Percentiles rank a stretch among this genome's conserved stretches.
Conservation (phyloP, 2,888 invertebrate species). For the Chrysolina haemoptera region DNA sequence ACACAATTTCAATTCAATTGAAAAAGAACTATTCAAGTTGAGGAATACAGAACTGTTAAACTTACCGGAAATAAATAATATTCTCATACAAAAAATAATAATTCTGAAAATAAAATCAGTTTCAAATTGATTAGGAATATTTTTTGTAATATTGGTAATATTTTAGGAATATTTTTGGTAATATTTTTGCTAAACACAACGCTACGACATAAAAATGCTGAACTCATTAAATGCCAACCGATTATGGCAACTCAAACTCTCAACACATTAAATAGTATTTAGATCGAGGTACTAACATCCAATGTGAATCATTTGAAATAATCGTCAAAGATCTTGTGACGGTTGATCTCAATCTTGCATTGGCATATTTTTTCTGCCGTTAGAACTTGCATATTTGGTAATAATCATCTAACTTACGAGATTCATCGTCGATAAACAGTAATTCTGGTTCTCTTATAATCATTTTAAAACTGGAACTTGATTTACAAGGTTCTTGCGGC, state of each 20-base stretch:
- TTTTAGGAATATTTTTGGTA: too few species aligned
- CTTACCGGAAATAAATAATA: too few species aligned
- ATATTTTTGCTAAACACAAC: too few species aligned
- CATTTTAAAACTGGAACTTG: neutral
- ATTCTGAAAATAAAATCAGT: too few species aligned
- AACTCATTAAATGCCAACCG: too few species aligned
- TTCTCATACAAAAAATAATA: too few species aligned
- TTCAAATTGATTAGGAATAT: too few species aligned
- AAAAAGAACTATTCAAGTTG: too few species aligned
- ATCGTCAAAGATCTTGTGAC: neutral
- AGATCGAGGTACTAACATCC: neutral
- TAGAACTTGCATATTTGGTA: conserved; percentile 12
- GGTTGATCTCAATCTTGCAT: neutral
- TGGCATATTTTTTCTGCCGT: conserved; percentile 2
- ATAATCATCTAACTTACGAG: neutral
- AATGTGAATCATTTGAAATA: neutral
- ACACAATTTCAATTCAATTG: too few species aligned
- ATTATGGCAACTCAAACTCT: neutral
- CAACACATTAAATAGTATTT: neutral
- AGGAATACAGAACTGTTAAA: too few species aligned
- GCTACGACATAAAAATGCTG: too few species aligned
- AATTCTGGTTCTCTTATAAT: conserved; percentile 1
- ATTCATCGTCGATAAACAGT: neutral
- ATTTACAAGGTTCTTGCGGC: neutral
- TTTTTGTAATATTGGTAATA: too few species aligned